A percentile compares a stretch with the other conserved stretches of the same genome.
These are phyloP conservation scores for Lapara coniferarum DNA, from an alignment of 2,888 invertebrate species.

Conservation along the genomic window DNA sequence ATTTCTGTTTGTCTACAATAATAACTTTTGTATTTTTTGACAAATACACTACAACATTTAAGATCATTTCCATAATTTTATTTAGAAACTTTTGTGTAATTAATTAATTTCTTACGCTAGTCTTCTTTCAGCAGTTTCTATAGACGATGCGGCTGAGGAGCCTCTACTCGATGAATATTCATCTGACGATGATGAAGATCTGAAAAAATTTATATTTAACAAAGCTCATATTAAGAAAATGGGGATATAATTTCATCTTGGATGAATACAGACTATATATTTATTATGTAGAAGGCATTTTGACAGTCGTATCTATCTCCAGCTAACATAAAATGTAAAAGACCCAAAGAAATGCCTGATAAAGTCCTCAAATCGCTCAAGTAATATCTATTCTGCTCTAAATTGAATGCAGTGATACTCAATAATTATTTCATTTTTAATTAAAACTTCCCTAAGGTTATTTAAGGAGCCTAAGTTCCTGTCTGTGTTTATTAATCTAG, in stretches of 20 bases:
- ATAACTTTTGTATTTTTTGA: no score
- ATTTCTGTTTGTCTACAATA: no score
- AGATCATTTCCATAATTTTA: no score
- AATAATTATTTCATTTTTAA: no score
- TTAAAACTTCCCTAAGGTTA: background rate
- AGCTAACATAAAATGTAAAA: background rate
- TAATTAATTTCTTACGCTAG: conserved; percentile 47
- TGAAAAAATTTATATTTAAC: background rate
- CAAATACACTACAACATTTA: no score
- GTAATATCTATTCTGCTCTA: no score
- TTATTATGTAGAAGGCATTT: background rate
- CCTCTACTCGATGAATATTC: conserved; percentile 31
- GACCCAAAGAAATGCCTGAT: no score
- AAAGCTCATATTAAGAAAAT: no score
- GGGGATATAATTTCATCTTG: no score
- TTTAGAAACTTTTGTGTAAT: background rate
- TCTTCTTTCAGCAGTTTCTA: conserved; percentile 54
- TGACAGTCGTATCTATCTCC: background rate
- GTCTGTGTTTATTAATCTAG: background rate
- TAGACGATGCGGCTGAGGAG: conserved; percentile 58
- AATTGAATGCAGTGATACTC: no score
- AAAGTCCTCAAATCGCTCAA: no score
- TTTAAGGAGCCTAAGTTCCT: background rate
- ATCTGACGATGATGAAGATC: background rate
- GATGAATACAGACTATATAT: no score